Evolutionary conservation across 2,888 invertebrate genomes (phyloP).

Genomic region (Epirrhoe tristata): DNA sequence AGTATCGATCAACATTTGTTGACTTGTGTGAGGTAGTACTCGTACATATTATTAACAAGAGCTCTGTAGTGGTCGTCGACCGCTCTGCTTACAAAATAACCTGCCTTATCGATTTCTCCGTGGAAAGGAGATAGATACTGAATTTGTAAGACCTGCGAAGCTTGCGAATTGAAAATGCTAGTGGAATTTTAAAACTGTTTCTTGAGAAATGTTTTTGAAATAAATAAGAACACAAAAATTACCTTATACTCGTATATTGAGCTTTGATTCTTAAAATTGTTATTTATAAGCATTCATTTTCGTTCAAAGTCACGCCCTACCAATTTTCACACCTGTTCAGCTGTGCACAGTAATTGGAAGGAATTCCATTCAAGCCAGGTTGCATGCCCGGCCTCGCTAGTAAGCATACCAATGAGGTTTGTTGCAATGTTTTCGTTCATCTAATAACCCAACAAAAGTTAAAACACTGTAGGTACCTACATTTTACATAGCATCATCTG

Average conservation of each 20-base stretch:
- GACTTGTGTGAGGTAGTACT: slow-evolving; percentile 19
- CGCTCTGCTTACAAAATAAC: slow-evolving; percentile 32
- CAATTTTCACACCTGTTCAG: background rate
- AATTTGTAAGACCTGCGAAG: slow-evolving; percentile 10
- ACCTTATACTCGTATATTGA: background rate
- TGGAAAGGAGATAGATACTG: slow-evolving; percentile 10
- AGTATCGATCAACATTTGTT: slow-evolving; percentile 39
- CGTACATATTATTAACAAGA: slow-evolving; percentile 43
- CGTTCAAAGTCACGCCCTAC: background rate
- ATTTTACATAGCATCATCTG: no score
- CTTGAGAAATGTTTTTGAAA: background rate
- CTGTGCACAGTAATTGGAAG: background rate
- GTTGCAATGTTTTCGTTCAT: background rate
- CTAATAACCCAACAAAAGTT: no score
- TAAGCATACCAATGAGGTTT: background rate
- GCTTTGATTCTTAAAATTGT: background rate
- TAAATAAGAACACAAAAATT: background rate
- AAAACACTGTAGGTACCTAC: no score
- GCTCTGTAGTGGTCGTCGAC: slow-evolving; percentile 23
- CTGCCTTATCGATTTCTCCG: slow-evolving; percentile 26
- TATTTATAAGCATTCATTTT: background rate
- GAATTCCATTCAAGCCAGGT: background rate
- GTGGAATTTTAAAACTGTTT: background rate
- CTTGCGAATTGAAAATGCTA: slow-evolving; percentile 3
- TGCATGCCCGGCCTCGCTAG: background rate